A percentile compares a stretch with the other conserved stretches of the same genome.
phyloP scores from a whole-genome alignment of 2,113 vertebrate species.

The Progne subis region DNA sequence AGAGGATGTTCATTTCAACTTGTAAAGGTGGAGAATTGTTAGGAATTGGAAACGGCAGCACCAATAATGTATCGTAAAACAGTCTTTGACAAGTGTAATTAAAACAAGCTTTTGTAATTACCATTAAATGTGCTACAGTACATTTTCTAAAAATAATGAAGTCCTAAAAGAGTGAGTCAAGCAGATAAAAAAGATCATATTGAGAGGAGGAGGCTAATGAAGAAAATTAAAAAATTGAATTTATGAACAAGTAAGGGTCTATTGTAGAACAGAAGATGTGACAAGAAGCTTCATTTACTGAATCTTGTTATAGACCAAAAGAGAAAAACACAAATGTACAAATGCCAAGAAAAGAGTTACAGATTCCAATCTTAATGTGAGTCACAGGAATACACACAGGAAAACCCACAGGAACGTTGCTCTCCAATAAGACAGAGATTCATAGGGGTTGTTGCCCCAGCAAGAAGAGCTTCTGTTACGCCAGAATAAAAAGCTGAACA shows the following conservation, averaged over 20 bases:
- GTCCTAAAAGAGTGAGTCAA: not conserved
- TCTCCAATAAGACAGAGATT: not conserved
- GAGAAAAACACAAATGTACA: not conserved
- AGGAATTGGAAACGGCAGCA: not conserved
- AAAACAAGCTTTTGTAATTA: slow-evolving; percentile 59
- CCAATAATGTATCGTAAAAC: slow-evolving; percentile 4
- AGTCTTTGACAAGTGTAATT: slow-evolving; percentile 47
- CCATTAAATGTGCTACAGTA: slow-evolving; percentile 14
- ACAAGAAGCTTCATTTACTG: not conserved
- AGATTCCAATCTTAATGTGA: not conserved
- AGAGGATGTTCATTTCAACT: not conserved
- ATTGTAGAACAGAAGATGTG: not conserved
- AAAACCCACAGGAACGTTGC: not conserved
- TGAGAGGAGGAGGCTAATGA: not conserved
- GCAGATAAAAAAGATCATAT: not conserved
- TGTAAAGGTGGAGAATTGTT: not conserved
- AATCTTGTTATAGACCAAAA: not conserved
- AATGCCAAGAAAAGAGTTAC: not conserved
- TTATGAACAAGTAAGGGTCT: not conserved
- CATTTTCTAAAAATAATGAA: slow-evolving; percentile 40
- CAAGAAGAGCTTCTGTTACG: not conserved
- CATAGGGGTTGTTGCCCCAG: not conserved
- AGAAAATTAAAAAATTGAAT: not conserved
- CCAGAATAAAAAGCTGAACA: not conserved
- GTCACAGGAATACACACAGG: not conserved